Conservation (phyloP, 2,888 invertebrate species). For the Trisateles emortualis region DNA sequence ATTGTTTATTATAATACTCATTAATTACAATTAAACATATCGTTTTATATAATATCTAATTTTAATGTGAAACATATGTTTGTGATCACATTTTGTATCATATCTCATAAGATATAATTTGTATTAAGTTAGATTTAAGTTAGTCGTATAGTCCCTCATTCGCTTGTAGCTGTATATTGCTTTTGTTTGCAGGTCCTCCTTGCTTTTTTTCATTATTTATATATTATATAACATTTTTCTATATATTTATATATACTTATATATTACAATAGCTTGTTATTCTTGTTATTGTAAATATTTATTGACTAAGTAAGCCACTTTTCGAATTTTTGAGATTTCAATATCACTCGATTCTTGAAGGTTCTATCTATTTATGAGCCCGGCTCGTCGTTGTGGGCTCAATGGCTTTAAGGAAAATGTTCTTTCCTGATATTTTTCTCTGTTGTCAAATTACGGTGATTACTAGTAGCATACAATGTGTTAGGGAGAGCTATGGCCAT, state of each 20-base stretch:
- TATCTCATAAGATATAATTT: constrained; percentile 66
- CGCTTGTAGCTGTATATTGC: constrained; percentile 56
- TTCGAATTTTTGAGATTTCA: constrained; percentile 52
- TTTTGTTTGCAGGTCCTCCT: constrained; percentile 52
- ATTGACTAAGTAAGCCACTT: constrained; percentile 70
- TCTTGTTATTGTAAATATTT: constrained; percentile 70
- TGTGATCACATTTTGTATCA: constrained; percentile 68
- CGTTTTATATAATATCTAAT: constrained; percentile 63
- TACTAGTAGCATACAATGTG: constrained; percentile 15
- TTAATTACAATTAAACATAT: constrained; percentile 79
- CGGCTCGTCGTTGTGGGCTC: constrained; percentile 29
- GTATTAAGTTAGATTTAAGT: constrained; percentile 57
- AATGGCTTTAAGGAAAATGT: constrained; percentile 1
- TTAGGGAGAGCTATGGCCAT: too few relatives aligned
- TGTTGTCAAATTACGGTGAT: constrained; percentile 13
- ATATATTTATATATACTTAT: constrained; percentile 61
- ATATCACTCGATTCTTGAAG: constrained; percentile 58
- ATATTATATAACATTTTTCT: constrained; percentile 62
- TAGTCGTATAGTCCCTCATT: constrained; percentile 56
- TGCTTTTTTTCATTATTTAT: constrained; percentile 57
- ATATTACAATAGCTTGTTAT: constrained; percentile 45
- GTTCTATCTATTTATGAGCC: constrained; percentile 38
- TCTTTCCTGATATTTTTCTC: constrained; percentile 10
- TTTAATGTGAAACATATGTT: constrained; percentile 64
- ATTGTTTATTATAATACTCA: constrained; percentile 72